These are phyloP conservation scores for Oreortyx pictus DNA, from an alignment of 2,797 vertebrate species.

Conservation along the genomic window DNA sequence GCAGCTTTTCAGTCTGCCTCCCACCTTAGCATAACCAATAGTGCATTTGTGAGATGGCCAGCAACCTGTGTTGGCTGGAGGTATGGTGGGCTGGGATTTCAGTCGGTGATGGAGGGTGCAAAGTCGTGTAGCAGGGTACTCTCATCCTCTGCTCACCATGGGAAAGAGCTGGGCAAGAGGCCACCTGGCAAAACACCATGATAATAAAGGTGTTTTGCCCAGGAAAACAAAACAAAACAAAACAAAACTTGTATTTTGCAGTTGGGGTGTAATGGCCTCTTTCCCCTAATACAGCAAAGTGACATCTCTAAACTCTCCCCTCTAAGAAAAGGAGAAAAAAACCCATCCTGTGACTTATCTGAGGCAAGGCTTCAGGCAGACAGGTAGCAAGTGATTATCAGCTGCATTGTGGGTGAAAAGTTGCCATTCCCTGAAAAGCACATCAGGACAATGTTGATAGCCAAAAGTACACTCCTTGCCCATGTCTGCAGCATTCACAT, in stretches of 20 bases:
- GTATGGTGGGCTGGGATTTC: background rate
- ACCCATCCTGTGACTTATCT: background rate
- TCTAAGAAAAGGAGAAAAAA: background rate
- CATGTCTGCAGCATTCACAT: background rate
- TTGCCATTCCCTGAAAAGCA: background rate
- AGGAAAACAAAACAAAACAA: background rate
- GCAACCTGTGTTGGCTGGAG: background rate
- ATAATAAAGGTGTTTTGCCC: background rate
- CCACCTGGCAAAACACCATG: background rate
- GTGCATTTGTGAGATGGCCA: background rate
- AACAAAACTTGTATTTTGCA: no score
- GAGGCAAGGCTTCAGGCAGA: background rate
- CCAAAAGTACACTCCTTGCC: background rate
- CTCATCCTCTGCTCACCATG: background rate
- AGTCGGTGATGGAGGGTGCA: no score
- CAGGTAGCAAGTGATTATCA: background rate
- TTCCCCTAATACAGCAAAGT: background rate
- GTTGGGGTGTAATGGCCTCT: background rate
- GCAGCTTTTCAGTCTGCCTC: fast-evolving
- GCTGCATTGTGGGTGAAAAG: fast-evolving
- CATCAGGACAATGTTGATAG: background rate
- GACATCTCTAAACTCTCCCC: background rate
- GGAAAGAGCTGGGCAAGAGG: background rate
- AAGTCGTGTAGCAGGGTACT: no score
- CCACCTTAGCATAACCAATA: background rate